A percentile compares a stretch with the other conserved stretches of the same genome.
Evolutionary conservation across 2,888 invertebrate genomes (phyloP).

Genomic region (Megaustenia siamemsis): DNA sequence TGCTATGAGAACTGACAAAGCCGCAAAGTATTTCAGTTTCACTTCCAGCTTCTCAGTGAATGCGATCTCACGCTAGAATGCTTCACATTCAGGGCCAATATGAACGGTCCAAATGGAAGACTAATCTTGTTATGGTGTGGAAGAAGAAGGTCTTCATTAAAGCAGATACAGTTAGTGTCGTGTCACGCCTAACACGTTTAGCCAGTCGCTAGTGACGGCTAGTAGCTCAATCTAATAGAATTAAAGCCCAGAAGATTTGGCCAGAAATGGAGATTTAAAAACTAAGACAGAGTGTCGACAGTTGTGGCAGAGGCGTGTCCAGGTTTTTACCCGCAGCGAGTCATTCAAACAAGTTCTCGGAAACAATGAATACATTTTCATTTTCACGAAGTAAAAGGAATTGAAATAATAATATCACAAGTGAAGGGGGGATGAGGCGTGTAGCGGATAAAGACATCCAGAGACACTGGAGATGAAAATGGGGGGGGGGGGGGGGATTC

Average conservation of each 20-base stretch:
- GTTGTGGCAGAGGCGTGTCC: neutral
- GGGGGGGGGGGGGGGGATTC: too few species aligned
- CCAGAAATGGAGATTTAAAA: slow-evolving; percentile 7
- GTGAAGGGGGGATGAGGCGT: too few species aligned
- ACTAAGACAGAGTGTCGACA: neutral
- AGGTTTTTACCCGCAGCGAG: too few species aligned
- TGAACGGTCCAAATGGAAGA: slow-evolving; percentile 27
- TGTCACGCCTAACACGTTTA: slow-evolving; percentile 12
- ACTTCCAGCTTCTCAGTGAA: too few species aligned
- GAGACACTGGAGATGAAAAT: too few species aligned
- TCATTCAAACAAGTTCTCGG: too few species aligned
- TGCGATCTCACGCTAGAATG: slow-evolving; percentile 35
- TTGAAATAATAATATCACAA: too few species aligned
- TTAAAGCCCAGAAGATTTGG: neutral
- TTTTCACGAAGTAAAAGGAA: too few species aligned
- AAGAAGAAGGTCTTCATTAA: slow-evolving; percentile 36
- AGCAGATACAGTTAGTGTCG: slow-evolving; percentile 35
- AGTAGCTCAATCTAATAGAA: neutral
- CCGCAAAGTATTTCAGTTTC: too few species aligned
- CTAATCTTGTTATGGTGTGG: slow-evolving; percentile 19
- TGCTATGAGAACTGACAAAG: too few species aligned
- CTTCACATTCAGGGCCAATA: slow-evolving; percentile 8
- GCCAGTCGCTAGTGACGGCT: neutral
- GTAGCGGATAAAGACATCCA: too few species aligned
- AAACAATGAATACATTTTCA: too few species aligned